These are phyloP conservation scores for Callospermophilus lateralis DNA, from an alignment of 2,113 vertebrate species.

Conservation along the genomic window DNA sequence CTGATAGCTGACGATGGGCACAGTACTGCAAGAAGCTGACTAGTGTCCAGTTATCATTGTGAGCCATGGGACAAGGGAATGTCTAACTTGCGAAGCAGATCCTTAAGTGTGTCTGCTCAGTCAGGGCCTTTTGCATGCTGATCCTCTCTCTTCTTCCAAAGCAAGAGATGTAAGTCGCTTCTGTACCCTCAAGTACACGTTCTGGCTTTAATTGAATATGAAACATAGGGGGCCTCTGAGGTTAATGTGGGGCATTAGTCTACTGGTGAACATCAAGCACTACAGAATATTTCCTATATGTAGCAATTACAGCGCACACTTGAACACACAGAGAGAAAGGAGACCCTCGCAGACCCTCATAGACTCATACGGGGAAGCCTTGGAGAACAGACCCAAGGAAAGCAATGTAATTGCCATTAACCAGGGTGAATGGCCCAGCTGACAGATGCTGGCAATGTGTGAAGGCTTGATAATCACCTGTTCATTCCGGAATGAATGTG, in stretches of 20 bases:
- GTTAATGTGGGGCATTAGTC: background rate
- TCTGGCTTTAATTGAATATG: background rate
- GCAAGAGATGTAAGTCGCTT: background rate
- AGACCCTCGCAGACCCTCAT: background rate
- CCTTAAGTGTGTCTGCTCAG: background rate
- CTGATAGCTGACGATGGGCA: background rate
- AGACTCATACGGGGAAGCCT: background rate
- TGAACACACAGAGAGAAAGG: background rate
- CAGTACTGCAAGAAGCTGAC: background rate
- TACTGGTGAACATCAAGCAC: background rate
- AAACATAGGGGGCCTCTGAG: background rate
- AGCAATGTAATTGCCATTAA: constrained; percentile 63
- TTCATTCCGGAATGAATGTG: constrained; percentile 64
- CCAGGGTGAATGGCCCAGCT: constrained; percentile 36
- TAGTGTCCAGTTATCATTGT: background rate
- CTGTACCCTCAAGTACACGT: background rate
- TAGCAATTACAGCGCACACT: background rate
- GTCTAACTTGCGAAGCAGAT: background rate
- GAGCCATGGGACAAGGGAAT: background rate
- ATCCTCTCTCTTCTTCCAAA: background rate
- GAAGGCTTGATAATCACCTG: constrained; percentile 70
- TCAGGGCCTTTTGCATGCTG: background rate
- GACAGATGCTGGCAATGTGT: constrained; percentile 59
- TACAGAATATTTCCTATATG: background rate
- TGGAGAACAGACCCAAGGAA: constrained; percentile 55